These are phyloP conservation scores for Falco columbarius DNA, from an alignment of 2,797 vertebrate genomes.

Conservation along the genomic window DNA sequence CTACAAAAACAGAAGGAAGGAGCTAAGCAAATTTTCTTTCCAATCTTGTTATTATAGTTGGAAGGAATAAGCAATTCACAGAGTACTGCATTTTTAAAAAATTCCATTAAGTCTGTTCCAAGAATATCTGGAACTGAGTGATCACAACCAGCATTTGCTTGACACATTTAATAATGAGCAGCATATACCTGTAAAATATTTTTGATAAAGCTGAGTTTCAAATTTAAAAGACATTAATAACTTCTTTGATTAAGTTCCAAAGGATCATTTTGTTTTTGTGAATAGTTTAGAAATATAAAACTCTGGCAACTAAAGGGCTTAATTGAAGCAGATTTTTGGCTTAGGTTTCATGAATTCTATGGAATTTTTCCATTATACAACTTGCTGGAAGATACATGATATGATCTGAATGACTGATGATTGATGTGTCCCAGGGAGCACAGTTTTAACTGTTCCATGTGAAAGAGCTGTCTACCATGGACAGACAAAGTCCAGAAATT, in stretches of 20 bases:
- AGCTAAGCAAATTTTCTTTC: neutral
- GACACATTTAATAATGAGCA: neutral
- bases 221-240: neutral
- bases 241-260: neutral
- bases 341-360: neutral
- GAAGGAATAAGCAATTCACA: neutral
- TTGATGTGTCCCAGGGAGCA: neutral
- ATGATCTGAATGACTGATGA: constrained; percentile 17
- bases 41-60: neutral
- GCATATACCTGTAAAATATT: neutral
- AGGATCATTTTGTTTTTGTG: neutral
- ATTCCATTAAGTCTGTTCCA: neutral
- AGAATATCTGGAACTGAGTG: neutral
- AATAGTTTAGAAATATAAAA: neutral
- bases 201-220: neutral
- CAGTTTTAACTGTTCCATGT: constrained; percentile 10
- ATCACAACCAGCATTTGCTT: neutral
- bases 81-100: neutral
- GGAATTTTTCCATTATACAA: constrained; percentile 13
- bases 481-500: neutral
- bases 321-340: neutral
- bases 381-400: constrained; percentile 4
- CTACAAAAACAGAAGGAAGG: neutral
- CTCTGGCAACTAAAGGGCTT: neutral
- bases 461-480: neutral